Conservation (phyloP, 2,797 vertebrate genomes). For the Toxotes lorentzi region DNA sequence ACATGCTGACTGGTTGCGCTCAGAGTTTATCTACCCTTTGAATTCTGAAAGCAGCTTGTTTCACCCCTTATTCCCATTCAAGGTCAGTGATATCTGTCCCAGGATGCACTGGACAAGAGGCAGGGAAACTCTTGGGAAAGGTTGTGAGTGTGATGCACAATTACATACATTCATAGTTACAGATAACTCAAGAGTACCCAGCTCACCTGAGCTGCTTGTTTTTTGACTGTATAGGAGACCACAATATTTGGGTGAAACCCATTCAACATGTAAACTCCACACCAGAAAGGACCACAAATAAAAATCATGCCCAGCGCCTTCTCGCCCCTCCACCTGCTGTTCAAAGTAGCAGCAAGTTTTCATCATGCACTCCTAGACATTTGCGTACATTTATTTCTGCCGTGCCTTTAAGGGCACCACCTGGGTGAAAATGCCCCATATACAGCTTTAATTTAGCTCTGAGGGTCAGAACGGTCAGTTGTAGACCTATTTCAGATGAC, state of each 20-base stretch:
- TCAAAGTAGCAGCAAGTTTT: slow-evolving; percentile 46
- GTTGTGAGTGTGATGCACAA: not conserved
- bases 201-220: not conserved
- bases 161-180: not conserved
- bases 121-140: not conserved
- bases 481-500: slow-evolving; percentile 45
- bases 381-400: slow-evolving; percentile 47
- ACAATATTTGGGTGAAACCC: slow-evolving; percentile 24
- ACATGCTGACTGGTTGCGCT: not conserved
- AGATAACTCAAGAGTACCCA: not conserved
- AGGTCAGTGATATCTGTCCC: slow-evolving; percentile 7
- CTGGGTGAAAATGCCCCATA: slow-evolving; percentile 70
- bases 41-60: not conserved
- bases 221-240: not conserved
- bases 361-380: slow-evolving; percentile 24
- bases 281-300: slow-evolving; percentile 2
- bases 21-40: not conserved
- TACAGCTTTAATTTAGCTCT: slow-evolving; percentile 71
- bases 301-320: not conserved
- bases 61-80: not conserved
- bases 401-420: slow-evolving; percentile 62
- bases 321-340: slow-evolving; percentile 36
- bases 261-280: not conserved
- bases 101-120: not conserved
- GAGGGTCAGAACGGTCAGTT: slow-evolving; percentile 59